Conservation (phyloP, 1,140 invertebrate genomes). For the Palaemon carinicauda region DNA sequence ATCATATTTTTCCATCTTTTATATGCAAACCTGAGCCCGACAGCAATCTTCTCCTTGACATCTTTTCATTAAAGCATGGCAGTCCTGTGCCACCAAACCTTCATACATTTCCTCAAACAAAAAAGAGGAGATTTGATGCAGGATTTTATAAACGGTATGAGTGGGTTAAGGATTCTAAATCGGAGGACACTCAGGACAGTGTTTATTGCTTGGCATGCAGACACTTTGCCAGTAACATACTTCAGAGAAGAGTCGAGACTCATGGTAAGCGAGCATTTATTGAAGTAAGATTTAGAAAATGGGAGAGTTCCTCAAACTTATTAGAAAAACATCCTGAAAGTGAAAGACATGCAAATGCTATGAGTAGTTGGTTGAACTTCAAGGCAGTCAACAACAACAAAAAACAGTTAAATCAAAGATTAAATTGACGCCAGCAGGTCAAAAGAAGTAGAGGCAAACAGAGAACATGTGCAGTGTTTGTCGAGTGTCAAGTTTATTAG, state of each 20-base stretch:
- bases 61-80: constrained; percentile 3
- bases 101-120: constrained; percentile 7
- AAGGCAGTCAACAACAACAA: constrained; percentile 2
- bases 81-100: constrained; percentile 15
- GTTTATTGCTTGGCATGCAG: constrained; percentile 18
- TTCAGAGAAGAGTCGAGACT: constrained; percentile 25
- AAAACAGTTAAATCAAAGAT: constrained; percentile 13
- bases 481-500: background rate
- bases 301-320: constrained; percentile 12
- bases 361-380: constrained; percentile 10
- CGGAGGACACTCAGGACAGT: constrained; percentile 21
- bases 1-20: no score
- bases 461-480: background rate
- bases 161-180: constrained; percentile 15
- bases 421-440: constrained; percentile 13
- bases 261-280: constrained; percentile 18
- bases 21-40: no score
- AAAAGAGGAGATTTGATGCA: constrained; percentile 11
- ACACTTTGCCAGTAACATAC: constrained; percentile 9
- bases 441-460: constrained; percentile 6
- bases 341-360: constrained; percentile 12
- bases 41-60: background rate
- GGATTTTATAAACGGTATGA: constrained; percentile 24
- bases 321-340: constrained; percentile 24
- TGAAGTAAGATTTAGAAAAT: constrained; percentile 13